Evolutionary conservation across 2,113 vertebrate genomes (phyloP), one percentile per base, ranked within the genome.

Genomic region (Caranx ignobilis): DNA sequence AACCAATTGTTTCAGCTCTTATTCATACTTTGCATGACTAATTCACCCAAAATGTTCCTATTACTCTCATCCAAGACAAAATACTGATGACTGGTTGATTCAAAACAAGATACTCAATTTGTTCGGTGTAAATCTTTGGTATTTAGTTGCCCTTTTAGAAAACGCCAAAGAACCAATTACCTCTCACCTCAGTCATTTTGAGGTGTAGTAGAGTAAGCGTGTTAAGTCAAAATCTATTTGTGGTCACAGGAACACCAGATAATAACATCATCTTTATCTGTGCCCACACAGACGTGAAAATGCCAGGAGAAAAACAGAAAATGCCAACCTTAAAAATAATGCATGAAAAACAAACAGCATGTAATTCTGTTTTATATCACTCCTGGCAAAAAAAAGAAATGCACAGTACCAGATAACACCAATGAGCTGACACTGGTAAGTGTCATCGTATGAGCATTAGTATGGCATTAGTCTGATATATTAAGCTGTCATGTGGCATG

Each of bases 401-500:
- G 39, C 19, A 47, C 34, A 31, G 32, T 31, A 61, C 32, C 15
- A 59, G 6, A 37, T 66, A 55, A 41, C 18, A 64, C 8, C 26
- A 43, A 52, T 12, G 37, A 54, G 34, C 32, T n/a, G 18, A 2
- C n/a, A n/a, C 16, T 13, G 39, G 3, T 45, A 21, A 21, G 31
- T 21, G n/a, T 52, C 55, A 55, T 56, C 26, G 48, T 73, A 26
- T 66, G 37, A 77, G 11, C 75, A 16, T 32, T 43, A 47, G 67
- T 26, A 7, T 70, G 37, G 21, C 19, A 60, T 52, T 64, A 69
- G 71, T 81, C 32, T 56, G 43, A 70, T 59, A 35, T 50, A 82
- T 77, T 45, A 73, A 65, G 32, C 43, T 54, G 48, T 60, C 67
- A 55, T 61, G 71, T 64, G 61, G 60, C 11, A 19, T 32, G 11